phyloP scores from a whole-genome alignment of 2,797 vertebrate species.

The Xenops minutus region DNA sequence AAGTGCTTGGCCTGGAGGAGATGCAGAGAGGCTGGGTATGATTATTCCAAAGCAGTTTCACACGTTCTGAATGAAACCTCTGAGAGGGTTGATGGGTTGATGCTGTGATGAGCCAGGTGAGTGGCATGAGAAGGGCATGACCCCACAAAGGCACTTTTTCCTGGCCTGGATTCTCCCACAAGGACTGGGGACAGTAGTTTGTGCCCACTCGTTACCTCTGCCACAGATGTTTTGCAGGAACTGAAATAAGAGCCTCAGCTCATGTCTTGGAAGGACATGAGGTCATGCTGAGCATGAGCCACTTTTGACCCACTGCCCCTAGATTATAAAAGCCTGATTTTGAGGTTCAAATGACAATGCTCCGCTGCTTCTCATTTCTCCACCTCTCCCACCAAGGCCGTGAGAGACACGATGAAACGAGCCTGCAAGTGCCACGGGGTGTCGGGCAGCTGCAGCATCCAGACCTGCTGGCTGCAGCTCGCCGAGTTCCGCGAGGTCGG shows the following conservation, averaged over 20 bases:
- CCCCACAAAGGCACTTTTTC: not conserved
- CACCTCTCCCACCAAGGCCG: constrained; percentile 77
- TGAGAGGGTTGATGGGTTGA: not conserved
- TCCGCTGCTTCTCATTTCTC: not conserved
- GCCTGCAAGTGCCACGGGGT: constrained; percentile 96
- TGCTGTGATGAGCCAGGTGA: not conserved
- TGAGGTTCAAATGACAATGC: not conserved
- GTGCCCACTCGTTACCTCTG: not conserved
- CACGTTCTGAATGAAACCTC: constrained; percentile 20
- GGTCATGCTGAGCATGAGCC: fast-evolving
- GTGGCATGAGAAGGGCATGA: not conserved
- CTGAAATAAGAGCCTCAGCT: not conserved
- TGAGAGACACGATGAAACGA: constrained; percentile 89
- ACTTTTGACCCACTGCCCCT: not conserved
- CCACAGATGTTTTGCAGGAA: not conserved
- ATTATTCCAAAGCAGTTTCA: constrained; percentile 26
- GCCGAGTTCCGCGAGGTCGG: constrained; percentile 91
- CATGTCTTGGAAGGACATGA: not conserved
- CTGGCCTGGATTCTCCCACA: not conserved
- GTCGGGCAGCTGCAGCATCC: constrained; percentile 95
- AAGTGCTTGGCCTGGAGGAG: constrained; percentile 54
- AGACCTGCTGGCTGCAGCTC: constrained; percentile 96
- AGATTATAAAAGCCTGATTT: not conserved
- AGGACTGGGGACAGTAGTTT: not conserved
- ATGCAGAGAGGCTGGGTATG: not conserved